Evolutionary conservation across 2,888 invertebrate genomes (phyloP).

Genomic region (Adineta ricciae): DNA sequence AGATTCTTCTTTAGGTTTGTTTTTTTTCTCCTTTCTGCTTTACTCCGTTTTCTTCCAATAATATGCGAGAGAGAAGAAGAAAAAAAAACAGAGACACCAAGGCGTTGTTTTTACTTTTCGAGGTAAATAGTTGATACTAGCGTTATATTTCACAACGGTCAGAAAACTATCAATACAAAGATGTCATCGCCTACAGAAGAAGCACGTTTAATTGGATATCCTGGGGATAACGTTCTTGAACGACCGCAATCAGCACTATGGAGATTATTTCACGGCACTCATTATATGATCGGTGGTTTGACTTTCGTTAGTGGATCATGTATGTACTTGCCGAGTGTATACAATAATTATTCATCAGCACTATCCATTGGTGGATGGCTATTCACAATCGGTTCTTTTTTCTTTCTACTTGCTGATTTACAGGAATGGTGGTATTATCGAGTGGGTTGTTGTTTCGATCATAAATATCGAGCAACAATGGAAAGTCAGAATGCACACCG

Average conservation of each 20-base stretch:
- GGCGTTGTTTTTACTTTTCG: no score
- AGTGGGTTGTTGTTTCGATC: not conserved
- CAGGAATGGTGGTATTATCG: constrained; percentile 17
- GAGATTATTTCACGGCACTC: not conserved
- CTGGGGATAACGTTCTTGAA: not conserved
- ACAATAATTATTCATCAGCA: not conserved
- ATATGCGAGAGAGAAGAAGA: no score
- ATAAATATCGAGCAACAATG: not conserved
- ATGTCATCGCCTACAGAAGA: no score
- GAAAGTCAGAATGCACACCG: not conserved
- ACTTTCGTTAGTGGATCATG: not conserved
- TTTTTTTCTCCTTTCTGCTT: no score
- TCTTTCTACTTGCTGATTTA: constrained; percentile 4
- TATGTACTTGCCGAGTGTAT: not conserved
- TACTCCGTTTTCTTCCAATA: no score
- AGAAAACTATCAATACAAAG: no score
- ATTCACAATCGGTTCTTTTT: not conserved
- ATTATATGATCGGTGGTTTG: not conserved
- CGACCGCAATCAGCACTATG: not conserved
- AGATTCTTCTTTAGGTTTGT: no score
- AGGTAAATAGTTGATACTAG: no score
- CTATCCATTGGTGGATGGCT: not conserved
- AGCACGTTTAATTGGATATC: no score
- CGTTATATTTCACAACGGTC: no score
- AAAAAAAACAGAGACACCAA: not conserved